These are phyloP conservation scores for Agrilus biguttatus DNA, from an alignment of 2,888 invertebrate species.

Conservation along the genomic window DNA sequence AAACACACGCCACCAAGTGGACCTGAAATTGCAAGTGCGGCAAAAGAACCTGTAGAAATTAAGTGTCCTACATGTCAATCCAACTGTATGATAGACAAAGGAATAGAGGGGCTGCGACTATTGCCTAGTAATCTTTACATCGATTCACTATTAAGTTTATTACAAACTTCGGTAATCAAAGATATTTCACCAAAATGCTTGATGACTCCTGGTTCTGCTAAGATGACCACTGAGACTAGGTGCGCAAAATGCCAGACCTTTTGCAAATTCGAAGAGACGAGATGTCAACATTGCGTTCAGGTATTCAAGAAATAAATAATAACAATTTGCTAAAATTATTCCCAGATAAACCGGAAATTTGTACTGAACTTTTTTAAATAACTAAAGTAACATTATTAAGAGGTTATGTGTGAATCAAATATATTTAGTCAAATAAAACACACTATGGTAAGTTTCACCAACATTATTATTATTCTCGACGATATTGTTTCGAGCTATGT, in stretches of 20 bases:
- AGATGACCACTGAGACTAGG: conserved; percentile 7
- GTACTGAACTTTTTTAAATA: too few relatives aligned
- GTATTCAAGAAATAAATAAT: conserved; percentile 22
- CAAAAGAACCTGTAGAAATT: conserved; percentile 11
- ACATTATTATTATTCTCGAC: too few relatives aligned
- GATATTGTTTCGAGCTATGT: too few relatives aligned
- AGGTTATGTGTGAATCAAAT: too few relatives aligned
- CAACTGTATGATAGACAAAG: conserved; percentile 32
- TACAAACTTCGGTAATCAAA: conserved; percentile 20
- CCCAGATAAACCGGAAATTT: too few relatives aligned
- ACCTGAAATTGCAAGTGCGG: neutral
- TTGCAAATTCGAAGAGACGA: conserved; percentile 19
- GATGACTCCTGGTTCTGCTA: conserved; percentile 1
- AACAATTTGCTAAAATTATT: too few relatives aligned
- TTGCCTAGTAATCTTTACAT: conserved; percentile 57
- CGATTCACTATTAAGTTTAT: conserved; percentile 41
- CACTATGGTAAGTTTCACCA: too few relatives aligned
- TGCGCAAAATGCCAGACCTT: conserved; percentile 29
- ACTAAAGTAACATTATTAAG: too few relatives aligned
- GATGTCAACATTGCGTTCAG: conserved; percentile 47
- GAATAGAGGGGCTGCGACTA: conserved; percentile 35
- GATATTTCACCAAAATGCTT: neutral
- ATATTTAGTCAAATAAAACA: too few relatives aligned
- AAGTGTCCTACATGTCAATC: conserved; percentile 45
- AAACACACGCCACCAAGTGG: conserved; percentile 1